Base-by-base conservation (phyloP, 2,797 vertebrate species). In the Pangasius larnaudii region DNA sequence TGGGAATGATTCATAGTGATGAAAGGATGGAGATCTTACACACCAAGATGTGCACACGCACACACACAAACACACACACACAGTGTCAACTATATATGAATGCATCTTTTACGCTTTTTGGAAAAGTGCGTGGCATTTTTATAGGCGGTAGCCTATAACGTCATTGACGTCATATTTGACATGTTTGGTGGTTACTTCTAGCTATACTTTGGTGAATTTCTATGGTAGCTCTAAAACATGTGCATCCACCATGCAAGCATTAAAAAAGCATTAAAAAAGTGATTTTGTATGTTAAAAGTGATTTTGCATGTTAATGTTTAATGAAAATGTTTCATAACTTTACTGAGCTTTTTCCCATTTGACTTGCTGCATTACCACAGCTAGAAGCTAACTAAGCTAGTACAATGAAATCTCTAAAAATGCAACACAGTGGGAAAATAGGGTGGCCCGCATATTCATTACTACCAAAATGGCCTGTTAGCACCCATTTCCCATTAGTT, bases 1-100 rank as follows among this genome's bases (percentile, higher is more conserved):
- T 72, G 69, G 86, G 86, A 90, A 85, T 92, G 78, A 92, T 88
- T 92, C 90, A 88, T 59, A 88, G 79, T 84, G 83, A 91, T 90
- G 87, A 90, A 91, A 90, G 85, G 74, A 85, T 89, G 74, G 85
- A 90, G 86, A 90, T 85, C 83, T 72, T 33, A 59, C 84, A 58
- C 85, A 61, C 56, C 67, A 85, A 86, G 61, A 39, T 85, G 58
- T 30, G n/a, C 78, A 51, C 33, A 49, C 63, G 49, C 24, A 87
- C 39, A 84, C 30, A 67, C 13, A 46, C 69, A 69, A 58, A 67
- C n/a, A 77, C 74, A 59, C 36, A 67, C 78, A 56, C n/a, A 79
- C 69, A 46, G 42, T 8, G 42, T 46, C 7, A 46, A 46, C 42
- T 46, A 46, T 46, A 46, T 46, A 46, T 46, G 42, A 46, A 46